phyloP scores from a whole-genome alignment of 2,888 invertebrate genomes.

The Gnatocerus cornutus region DNA sequence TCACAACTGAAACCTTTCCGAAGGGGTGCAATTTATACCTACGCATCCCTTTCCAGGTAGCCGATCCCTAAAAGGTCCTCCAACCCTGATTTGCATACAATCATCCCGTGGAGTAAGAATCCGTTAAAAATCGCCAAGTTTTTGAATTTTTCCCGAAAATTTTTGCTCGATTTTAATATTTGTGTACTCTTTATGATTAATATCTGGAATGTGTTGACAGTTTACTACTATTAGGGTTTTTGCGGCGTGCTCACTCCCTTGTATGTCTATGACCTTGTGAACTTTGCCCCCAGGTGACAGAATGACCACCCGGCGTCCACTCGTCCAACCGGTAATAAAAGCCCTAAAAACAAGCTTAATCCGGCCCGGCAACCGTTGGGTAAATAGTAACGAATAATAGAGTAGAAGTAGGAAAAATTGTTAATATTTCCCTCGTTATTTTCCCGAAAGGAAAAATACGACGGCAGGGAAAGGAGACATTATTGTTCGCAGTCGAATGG shows the following conservation, averaged over 20 bases:
- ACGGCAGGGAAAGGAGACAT: constrained; percentile 42
- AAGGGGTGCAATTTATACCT: constrained; percentile 37
- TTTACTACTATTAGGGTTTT: constrained; percentile 71
- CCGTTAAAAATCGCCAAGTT: constrained; percentile 25
- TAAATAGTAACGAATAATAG: constrained; percentile 14
- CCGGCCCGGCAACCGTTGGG: constrained; percentile 43
- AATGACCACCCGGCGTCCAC: constrained; percentile 62
- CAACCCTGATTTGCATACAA: constrained; percentile 46
- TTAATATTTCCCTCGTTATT: not conserved
- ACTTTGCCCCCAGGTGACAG: constrained; percentile 66
- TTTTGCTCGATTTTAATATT: constrained; percentile 26
- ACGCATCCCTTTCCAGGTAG: constrained; percentile 66
- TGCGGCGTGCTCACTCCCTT: constrained; percentile 72
- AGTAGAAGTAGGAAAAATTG: too few species aligned
- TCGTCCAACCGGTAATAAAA: constrained; percentile 61
- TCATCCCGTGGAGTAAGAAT: not conserved
- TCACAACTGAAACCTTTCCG: constrained; percentile 14
- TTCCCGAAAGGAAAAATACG: not conserved
- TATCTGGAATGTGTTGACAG: constrained; percentile 72
- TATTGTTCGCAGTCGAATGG: constrained; percentile 58
- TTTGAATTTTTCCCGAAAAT: constrained; percentile 28
- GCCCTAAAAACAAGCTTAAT: constrained; percentile 66
- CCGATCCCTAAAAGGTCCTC: constrained; percentile 58
- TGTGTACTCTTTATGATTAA: constrained; percentile 68
- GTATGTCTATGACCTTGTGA: constrained; percentile 63